These are phyloP conservation scores for Bovichtus variegatus DNA, from an alignment of 2,797 vertebrate genomes.

Conservation along the genomic window DNA sequence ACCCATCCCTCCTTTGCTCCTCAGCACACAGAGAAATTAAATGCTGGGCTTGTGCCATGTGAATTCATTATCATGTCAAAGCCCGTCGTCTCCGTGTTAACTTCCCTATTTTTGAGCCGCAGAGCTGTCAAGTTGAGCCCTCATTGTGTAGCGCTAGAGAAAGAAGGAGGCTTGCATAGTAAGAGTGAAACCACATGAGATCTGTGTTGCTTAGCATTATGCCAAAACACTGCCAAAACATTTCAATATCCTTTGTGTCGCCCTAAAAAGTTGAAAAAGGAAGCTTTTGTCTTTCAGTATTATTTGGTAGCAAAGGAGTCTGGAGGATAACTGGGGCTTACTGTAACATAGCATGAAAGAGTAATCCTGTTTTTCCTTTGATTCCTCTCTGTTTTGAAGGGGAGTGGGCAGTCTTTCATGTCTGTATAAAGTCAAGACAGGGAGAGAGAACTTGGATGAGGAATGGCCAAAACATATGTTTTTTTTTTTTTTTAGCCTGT, in stretches of 20 bases:
- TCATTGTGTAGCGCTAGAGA: constrained; percentile 1
- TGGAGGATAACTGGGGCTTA: constrained; percentile 25
- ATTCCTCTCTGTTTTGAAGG: constrained; percentile 12
- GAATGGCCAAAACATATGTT: not conserved
- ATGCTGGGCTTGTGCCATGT: constrained; percentile 18
- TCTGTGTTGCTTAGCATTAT: constrained; percentile 24
- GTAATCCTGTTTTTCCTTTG: constrained; percentile 28
- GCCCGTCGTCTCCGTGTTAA: not conserved
- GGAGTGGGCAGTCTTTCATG: constrained; percentile 8
- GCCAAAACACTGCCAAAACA: constrained; percentile 42
- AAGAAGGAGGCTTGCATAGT: constrained; percentile 5
- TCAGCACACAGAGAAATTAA: constrained; percentile 38
- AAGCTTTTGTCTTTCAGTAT: constrained; percentile 7
- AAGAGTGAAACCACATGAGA: constrained; percentile 25
- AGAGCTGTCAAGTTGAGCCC: constrained; percentile 32
- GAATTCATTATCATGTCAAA: constrained; percentile 58
- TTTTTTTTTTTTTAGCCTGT: not conserved
- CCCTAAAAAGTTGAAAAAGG: constrained; percentile 10
- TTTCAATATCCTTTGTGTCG: constrained; percentile 23
- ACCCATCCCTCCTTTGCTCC: constrained; percentile 2
- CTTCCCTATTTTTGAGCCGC: constrained; percentile 18
- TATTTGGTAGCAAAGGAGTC: constrained; percentile 20
- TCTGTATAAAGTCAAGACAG: constrained; percentile 14
- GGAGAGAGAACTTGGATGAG: constrained; percentile 19
- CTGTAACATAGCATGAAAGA: constrained; percentile 16